phyloP scores from a whole-genome alignment of 2,113 vertebrate genomes.

The Calypte anna region DNA sequence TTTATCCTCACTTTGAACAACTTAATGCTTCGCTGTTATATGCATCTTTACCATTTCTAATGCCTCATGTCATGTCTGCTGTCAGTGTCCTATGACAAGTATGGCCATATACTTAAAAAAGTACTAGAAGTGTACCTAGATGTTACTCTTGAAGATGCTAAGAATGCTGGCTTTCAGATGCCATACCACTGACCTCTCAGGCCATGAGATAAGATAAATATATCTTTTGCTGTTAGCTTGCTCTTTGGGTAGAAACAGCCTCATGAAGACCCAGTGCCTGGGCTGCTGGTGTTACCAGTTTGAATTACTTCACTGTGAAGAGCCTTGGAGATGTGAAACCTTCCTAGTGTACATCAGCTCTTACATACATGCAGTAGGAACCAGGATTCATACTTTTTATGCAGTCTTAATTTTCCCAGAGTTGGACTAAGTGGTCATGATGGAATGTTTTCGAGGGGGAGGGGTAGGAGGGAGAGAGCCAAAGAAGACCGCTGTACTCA shows the following conservation, averaged over 20 bases:
- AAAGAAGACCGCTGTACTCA: fast-evolving
- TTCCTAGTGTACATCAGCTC: neutral
- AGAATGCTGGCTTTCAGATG: neutral
- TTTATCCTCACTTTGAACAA: neutral
- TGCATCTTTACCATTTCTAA: neutral
- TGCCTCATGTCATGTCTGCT: neutral
- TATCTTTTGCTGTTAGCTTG: neutral
- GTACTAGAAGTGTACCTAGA: neutral
- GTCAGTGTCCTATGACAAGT: neutral
- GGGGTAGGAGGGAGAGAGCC: no score
- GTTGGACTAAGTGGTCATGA: neutral
- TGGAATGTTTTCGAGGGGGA: neutral
- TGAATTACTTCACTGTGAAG: neutral
- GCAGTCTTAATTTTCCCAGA: neutral
- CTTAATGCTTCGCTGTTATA: neutral
- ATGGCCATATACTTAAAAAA: neutral
- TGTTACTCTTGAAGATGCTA: fast-evolving
- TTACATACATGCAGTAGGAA: neutral
- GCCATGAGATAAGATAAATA: neutral
- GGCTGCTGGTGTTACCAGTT: neutral
- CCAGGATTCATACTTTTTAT: neutral
- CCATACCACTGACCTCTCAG: neutral
- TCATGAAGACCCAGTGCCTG: neutral
- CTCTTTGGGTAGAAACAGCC: fast-evolving
- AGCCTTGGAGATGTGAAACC: neutral